phyloP scores from a whole-genome alignment of 2,113 vertebrate species.

The Argyrosomus japonicus region DNA sequence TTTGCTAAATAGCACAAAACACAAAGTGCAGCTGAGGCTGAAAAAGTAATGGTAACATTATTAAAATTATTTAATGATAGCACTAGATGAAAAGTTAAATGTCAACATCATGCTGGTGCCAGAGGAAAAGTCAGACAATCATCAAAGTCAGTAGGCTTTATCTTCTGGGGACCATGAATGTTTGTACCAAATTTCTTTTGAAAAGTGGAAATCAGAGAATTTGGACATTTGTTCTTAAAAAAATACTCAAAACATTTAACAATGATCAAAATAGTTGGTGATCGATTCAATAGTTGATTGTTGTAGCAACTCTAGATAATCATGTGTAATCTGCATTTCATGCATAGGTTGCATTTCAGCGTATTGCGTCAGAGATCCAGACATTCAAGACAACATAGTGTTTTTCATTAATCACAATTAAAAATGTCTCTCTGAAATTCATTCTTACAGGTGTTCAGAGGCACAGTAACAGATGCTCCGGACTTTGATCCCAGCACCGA shows the following conservation, averaged over 20 bases:
- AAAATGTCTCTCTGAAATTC: background rate
- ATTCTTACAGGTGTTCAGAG: conserved; percentile 88
- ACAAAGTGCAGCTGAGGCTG: background rate
- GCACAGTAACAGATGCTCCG: conserved; percentile 88
- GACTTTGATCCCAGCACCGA: conserved; percentile 89
- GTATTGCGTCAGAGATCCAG: background rate
- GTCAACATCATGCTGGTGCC: background rate
- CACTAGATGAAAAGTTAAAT: background rate
- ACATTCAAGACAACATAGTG: background rate
- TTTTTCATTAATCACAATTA: background rate
- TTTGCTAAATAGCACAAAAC: background rate
- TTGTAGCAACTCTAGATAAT: too few relatives aligned
- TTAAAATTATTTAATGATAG: background rate
- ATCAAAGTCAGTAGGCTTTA: background rate
- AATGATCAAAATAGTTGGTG: too few relatives aligned
- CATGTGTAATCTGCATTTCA: too few relatives aligned
- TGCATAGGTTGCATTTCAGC: background rate
- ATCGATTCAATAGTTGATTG: too few relatives aligned
- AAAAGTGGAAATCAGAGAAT: background rate
- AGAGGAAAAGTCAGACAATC: background rate
- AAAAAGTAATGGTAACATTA: too few relatives aligned
- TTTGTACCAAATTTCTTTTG: background rate
- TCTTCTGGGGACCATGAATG: too few relatives aligned
- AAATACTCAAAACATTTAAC: too few relatives aligned
- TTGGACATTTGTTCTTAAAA: too few relatives aligned